A percentile compares a stretch with the other conserved stretches of the same genome.
Evolutionary conservation across 2,113 vertebrate genomes (phyloP).

Genomic region (Plecotus auritus): DNA sequence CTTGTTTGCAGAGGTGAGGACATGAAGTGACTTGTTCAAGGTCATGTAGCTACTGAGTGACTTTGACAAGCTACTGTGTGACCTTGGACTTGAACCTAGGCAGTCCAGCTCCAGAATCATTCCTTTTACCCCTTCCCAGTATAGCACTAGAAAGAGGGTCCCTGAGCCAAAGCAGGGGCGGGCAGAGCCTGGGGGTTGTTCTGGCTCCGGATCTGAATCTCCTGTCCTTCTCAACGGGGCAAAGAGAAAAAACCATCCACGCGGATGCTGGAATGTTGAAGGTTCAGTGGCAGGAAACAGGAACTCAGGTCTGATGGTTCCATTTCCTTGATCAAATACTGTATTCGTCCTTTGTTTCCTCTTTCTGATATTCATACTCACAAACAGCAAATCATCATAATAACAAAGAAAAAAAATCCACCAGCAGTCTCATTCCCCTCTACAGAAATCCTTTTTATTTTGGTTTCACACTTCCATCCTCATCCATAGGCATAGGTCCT

Average conservation of each 20-base stretch:
- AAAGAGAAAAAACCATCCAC: background rate
- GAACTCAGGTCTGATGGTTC: too few species aligned
- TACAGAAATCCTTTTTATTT: background rate
- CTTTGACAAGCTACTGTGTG: background rate
- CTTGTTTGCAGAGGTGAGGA: background rate
- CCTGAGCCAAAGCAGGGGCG: accelerated
- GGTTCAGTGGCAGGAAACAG: background rate
- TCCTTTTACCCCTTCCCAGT: background rate
- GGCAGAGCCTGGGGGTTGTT: background rate
- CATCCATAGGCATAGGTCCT: too few species aligned
- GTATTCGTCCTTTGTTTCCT: too few species aligned
- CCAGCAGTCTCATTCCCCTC: background rate
- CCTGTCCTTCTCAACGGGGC: accelerated
- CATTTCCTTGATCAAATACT: background rate
- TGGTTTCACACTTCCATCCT: background rate
- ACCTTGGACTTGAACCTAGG: background rate
- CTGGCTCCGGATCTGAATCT: background rate
- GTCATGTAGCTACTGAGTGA: background rate
- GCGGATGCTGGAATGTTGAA: accelerated
- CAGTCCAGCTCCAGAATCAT: background rate
- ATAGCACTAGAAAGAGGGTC: background rate
- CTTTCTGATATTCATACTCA: background rate
- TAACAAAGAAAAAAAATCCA: background rate
- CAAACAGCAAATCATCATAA: background rate
- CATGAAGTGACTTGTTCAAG: background rate